These are phyloP conservation scores for Potamarius usumacintae DNA, from an alignment of 2,113 vertebrate genomes.

Conservation along the genomic window DNA sequence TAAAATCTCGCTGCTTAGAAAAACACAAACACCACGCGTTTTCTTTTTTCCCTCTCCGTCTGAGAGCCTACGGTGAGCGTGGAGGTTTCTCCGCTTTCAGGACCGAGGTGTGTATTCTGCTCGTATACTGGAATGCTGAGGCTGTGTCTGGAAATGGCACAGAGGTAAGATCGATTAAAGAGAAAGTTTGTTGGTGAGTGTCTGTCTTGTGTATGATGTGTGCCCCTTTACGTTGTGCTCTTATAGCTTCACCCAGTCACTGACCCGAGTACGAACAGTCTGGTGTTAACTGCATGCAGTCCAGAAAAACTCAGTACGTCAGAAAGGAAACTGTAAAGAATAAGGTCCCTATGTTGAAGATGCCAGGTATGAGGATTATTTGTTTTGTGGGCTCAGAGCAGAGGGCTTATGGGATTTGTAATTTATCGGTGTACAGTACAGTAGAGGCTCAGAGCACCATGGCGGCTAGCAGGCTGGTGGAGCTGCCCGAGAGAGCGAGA, in stretches of 20 bases:
- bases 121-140: constrained; percentile 49
- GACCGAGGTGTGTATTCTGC: constrained; percentile 16
- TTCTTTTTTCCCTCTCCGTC: constrained; percentile 1
- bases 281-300: background rate
- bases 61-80: constrained; percentile 8
- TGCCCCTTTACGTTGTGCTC: constrained; percentile 44
- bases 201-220: constrained; percentile 2
- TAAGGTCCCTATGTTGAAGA: background rate
- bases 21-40: constrained; percentile 34
- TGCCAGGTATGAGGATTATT: constrained; percentile 19
- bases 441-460: constrained; percentile 55
- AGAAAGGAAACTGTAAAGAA: constrained; percentile 2
- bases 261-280: background rate
- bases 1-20: constrained; percentile 22
- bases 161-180: constrained; percentile 38
- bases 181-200: constrained; percentile 11
- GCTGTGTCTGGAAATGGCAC: constrained; percentile 39
- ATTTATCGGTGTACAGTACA: constrained; percentile 40
- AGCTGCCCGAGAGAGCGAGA: constrained; percentile 22
- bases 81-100: constrained; percentile 20
- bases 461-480: constrained; percentile 32
- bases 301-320: constrained; percentile 6
- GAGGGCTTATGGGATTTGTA: background rate
- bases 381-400: background rate
- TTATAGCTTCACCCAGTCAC: constrained; percentile 28